These are phyloP conservation scores for Pasiphila rectangulata DNA, from an alignment of 2,888 invertebrate species.

Conservation along the genomic window DNA sequence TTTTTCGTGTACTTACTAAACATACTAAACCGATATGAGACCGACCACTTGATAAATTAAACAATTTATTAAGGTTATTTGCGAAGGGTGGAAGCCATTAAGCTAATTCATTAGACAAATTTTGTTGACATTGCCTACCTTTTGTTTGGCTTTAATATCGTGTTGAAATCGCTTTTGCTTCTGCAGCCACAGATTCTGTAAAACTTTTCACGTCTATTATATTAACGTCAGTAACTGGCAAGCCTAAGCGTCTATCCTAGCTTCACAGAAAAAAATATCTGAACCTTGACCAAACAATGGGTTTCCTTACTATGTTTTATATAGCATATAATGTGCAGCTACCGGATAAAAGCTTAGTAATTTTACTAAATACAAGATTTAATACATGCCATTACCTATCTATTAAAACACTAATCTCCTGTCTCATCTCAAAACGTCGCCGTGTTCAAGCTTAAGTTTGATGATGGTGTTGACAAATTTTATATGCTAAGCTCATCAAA, in stretches of 20 bases:
- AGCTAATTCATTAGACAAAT: conserved; percentile 36
- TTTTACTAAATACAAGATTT: too few relatives aligned
- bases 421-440: background rate
- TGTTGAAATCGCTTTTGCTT: conserved; percentile 1
- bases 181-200: background rate
- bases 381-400: too few relatives aligned
- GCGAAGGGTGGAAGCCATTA: conserved; percentile 50
- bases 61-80: conserved; percentile 72
- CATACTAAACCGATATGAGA: conserved; percentile 53
- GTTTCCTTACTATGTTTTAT: too few relatives aligned
- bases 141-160: conserved; percentile 9
- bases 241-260: background rate
- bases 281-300: too few relatives aligned
- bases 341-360: too few relatives aligned
- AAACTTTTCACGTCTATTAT: too few relatives aligned
- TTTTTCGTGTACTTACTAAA: conserved; percentile 41
- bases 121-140: conserved; percentile 28
- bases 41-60: conserved; percentile 74
- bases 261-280: too few relatives aligned
- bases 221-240: too few relatives aligned
- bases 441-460: background rate
- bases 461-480: conserved; percentile 4
- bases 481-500: background rate
- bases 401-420: too few relatives aligned
- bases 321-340: too few relatives aligned